Evolutionary conservation across 2,888 invertebrate species (phyloP).

Genomic region (Eudemis profundana): DNA sequence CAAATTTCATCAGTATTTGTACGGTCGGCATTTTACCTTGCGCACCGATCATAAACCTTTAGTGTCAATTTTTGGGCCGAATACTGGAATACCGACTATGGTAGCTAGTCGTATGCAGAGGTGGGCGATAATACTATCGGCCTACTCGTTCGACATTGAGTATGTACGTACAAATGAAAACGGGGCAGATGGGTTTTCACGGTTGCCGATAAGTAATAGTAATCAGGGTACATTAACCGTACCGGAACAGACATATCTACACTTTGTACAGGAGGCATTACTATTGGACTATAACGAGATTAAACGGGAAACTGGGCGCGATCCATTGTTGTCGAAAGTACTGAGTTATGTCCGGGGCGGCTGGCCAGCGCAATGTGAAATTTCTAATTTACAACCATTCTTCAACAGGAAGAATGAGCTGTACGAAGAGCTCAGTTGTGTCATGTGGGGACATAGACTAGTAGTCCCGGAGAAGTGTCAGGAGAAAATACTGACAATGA

Average conservation of each 20-base stretch:
- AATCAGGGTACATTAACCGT: no score
- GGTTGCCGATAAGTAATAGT: no score
- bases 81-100: conserved; percentile 9
- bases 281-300: no score
- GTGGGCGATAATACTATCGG: conserved; percentile 26
- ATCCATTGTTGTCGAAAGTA: no score
- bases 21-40: conserved; percentile 8
- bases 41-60: conserved; percentile 9
- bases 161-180: conserved; percentile 18
- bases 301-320: no score
- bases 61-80: conserved; percentile 19
- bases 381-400: no score
- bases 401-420: no score
- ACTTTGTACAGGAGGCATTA: no score
- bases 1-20: conserved; percentile 19
- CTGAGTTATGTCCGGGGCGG: no score
- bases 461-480: background rate
- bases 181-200: background rate
- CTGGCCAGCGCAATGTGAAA: no score
- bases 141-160: conserved; percentile 17
- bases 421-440: background rate
- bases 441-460: background rate
- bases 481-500: background rate
- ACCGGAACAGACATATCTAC: no score
- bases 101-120: conserved; percentile 26